These are phyloP conservation scores for Eilema griseolum DNA, from an alignment of 2,888 invertebrate species.

Conservation along the genomic window DNA sequence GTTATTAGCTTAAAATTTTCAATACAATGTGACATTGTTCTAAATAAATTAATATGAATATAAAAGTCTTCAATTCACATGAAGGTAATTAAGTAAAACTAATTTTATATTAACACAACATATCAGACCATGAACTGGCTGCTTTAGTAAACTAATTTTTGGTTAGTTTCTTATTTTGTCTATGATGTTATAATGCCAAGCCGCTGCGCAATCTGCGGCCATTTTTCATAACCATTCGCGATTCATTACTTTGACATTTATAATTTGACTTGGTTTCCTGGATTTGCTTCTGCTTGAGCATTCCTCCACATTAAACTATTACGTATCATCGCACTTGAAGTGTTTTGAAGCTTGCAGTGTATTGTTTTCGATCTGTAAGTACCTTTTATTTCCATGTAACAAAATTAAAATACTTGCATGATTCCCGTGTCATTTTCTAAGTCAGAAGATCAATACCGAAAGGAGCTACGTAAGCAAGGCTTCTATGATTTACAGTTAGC, in stretches of 20 bases:
- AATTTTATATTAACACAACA: too few relatives aligned
- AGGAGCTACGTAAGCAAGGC: constrained; percentile 44
- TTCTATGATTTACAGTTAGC: constrained; percentile 2
- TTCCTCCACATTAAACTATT: not conserved
- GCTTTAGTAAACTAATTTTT: not conserved
- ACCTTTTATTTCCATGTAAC: not conserved
- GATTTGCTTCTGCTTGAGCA: not conserved
- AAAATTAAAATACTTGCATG: not conserved
- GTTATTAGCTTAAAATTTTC: too few relatives aligned
- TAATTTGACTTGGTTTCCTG: constrained; percentile 13
- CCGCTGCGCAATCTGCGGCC: constrained; percentile 20
- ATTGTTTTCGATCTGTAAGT: constrained; percentile 29
- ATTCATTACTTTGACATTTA: constrained; percentile 36
- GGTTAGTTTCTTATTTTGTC: not conserved
- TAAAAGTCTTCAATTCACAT: too few relatives aligned
- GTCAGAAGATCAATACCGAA: constrained; percentile 24
- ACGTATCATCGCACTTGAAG: constrained; percentile 5
- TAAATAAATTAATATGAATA: too few relatives aligned
- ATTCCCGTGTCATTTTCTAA: not conserved
- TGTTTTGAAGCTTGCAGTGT: constrained; percentile 11
- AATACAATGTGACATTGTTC: too few relatives aligned
- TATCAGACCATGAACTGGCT: not conserved
- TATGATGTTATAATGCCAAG: constrained; percentile 23
- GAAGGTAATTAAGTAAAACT: too few relatives aligned
- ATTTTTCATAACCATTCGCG: constrained; percentile 25